Percentiles rank a stretch among this genome's conserved stretches.
phyloP scores from a whole-genome alignment of 2,113 vertebrate species.

The Larimichthys crocea region DNA sequence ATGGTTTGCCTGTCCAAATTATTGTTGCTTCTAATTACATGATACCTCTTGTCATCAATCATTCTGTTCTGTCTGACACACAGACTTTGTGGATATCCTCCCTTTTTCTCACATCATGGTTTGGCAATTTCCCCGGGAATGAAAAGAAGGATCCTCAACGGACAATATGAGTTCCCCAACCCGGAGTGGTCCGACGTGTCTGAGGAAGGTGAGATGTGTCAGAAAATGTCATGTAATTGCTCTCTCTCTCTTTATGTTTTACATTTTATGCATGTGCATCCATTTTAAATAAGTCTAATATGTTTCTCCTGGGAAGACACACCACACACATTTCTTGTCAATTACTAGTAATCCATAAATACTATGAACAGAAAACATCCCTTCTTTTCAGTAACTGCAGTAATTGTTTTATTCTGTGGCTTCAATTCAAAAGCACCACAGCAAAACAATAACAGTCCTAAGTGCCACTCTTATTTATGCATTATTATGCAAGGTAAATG shows the following conservation, averaged over 20 bases:
- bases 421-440: background rate
- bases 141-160: constrained; percentile 94
- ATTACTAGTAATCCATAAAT: background rate
- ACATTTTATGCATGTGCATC: background rate
- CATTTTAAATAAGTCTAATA: background rate
- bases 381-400: background rate
- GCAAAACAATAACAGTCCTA: background rate
- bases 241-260: background rate
- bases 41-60: constrained; percentile 9
- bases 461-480: background rate
- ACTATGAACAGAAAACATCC: background rate
- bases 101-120: constrained; percentile 93
- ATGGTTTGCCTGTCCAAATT: background rate
- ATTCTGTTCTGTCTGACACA: constrained; percentile 1
- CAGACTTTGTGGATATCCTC: constrained; percentile 92
- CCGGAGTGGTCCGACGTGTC: constrained; percentile 95
- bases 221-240: background rate
- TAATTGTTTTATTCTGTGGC: background rate
- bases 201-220: constrained; percentile 87
- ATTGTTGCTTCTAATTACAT: background rate
- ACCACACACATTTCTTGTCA: background rate
- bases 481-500: background rate
- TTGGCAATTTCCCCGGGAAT: constrained; percentile 96
- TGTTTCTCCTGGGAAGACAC: background rate
- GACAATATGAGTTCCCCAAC: constrained; percentile 93